phyloP scores from a whole-genome alignment of 35 echinoderm and acorn worm genomes.

The Apostichopus parvimensis region DNA sequence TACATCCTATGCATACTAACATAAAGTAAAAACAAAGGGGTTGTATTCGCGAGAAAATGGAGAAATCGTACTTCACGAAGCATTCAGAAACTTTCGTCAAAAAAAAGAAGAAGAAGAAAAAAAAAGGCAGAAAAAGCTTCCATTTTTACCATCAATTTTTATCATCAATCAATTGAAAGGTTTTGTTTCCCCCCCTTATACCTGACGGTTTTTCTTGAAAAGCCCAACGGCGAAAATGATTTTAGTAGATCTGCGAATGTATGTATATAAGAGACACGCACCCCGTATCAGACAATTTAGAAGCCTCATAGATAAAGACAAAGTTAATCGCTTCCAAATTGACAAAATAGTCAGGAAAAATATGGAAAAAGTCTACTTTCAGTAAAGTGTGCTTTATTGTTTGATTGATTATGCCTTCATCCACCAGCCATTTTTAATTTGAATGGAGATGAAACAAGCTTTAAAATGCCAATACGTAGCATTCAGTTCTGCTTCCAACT shows the following conservation, averaged over 20 bases:
- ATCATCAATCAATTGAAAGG: not conserved
- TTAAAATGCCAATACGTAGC: not conserved
- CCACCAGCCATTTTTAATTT: conserved; percentile 49
- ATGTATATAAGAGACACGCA: conserved; percentile 23
- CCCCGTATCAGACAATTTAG: conserved; percentile 27
- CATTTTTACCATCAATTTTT: not conserved
- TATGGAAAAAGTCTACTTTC: conserved; percentile 23
- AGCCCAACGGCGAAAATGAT: conserved; percentile 30
- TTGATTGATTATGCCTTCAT: conserved; percentile 35
- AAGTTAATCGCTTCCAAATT: conserved; percentile 36
- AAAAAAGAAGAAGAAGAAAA: too few species aligned
- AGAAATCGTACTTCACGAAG: too few species aligned
- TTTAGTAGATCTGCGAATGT: not conserved
- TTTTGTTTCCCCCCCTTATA: not conserved
- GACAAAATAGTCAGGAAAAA: conserved; percentile 10
- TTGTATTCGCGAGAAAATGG: too few species aligned
- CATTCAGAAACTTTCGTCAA: not conserved
- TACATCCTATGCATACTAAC: too few species aligned
- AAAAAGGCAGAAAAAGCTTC: not conserved
- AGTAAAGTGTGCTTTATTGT: conserved; percentile 36
- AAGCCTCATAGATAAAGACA: conserved; percentile 23
- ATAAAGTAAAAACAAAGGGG: too few species aligned
- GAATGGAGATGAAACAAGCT: not conserved
- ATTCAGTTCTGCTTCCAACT: not conserved
- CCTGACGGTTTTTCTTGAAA: not conserved